Evolutionary conservation across 2,888 invertebrate species (phyloP).

Genomic region (Hirtodrosophila trivittata): DNA sequence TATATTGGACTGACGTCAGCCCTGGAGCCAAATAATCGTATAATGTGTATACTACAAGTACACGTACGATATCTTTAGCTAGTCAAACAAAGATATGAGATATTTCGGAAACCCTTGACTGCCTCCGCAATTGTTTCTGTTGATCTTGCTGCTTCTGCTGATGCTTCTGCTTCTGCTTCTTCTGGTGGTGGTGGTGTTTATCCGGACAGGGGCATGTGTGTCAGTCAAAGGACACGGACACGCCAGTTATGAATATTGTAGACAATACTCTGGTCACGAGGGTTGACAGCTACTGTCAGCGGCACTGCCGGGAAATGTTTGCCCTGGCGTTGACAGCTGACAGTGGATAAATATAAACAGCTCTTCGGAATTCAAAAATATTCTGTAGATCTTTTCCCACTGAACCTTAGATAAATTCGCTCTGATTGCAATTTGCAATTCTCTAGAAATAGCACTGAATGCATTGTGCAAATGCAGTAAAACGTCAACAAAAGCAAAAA

Average conservation of each 20-base stretch:
- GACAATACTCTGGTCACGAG: conserved; percentile 52
- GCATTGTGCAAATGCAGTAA: no score
- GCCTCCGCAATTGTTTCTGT: not conserved
- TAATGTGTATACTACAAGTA: conserved; percentile 24
- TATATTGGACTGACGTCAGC: conserved; percentile 66
- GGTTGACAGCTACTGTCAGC: conserved; percentile 51
- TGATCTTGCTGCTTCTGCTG: not conserved
- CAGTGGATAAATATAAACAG: conserved; percentile 56
- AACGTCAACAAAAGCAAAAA: no score
- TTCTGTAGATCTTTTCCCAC: no score
- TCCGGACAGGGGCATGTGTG: conserved; percentile 10
- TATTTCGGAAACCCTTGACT: conserved; percentile 38
- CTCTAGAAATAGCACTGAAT: no score
- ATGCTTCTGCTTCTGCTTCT: not conserved
- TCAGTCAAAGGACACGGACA: conserved; percentile 54
- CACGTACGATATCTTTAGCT: conserved; percentile 45
- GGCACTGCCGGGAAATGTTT: conserved; percentile 36
- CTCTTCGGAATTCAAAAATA: conserved; percentile 20
- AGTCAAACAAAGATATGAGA: conserved; percentile 45
- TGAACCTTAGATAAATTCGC: no score
- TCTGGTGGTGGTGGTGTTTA: not conserved
- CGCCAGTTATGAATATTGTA: not conserved
- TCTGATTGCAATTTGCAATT: no score
- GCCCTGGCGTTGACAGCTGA: conserved; percentile 54
- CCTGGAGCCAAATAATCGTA: conserved; percentile 38